Conservation (phyloP, 2,113 vertebrate genomes). For the Gadus chalcogrammus region DNA sequence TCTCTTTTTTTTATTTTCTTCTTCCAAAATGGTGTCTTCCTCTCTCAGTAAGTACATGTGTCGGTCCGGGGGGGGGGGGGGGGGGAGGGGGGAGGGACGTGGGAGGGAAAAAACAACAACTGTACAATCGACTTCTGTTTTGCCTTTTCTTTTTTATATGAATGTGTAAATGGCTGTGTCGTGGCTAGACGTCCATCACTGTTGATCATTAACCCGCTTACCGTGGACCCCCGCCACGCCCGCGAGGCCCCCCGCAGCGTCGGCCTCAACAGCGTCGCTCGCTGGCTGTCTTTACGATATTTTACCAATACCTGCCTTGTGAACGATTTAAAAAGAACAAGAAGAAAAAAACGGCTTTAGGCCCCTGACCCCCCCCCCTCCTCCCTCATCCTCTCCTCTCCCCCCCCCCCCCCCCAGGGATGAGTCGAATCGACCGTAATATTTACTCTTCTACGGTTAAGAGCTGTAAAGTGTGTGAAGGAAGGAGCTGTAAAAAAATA, state of each 20-base stretch:
- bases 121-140: conserved; percentile 66
- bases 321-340: conserved; percentile 21
- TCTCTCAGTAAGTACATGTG: conserved; percentile 62
- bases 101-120: too few relatives aligned
- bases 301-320: conserved; percentile 65
- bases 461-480: too few relatives aligned
- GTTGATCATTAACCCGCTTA: conserved; percentile 45
- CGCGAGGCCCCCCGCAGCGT: conserved; percentile 26
- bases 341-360: conserved; percentile 24
- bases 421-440: not conserved
- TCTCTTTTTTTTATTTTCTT: too few relatives aligned
- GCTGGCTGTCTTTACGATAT: conserved; percentile 48
- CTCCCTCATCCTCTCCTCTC: conserved; percentile 3
- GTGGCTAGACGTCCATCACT: conserved; percentile 52
- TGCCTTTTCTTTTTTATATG: conserved; percentile 54
- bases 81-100: too few relatives aligned
- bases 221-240: not conserved
- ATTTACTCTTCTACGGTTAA: too few relatives aligned
- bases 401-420: not conserved
- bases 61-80: too few relatives aligned
- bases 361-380: conserved; percentile 25
- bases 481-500: too few relatives aligned
- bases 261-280: conserved; percentile 15
- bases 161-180: conserved; percentile 48
- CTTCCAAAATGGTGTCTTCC: conserved; percentile 63